Evolutionary conservation across 2,797 vertebrate species (phyloP), one percentile per base, ranked within the genome.

Genomic region (Alosa sapidissima): DNA sequence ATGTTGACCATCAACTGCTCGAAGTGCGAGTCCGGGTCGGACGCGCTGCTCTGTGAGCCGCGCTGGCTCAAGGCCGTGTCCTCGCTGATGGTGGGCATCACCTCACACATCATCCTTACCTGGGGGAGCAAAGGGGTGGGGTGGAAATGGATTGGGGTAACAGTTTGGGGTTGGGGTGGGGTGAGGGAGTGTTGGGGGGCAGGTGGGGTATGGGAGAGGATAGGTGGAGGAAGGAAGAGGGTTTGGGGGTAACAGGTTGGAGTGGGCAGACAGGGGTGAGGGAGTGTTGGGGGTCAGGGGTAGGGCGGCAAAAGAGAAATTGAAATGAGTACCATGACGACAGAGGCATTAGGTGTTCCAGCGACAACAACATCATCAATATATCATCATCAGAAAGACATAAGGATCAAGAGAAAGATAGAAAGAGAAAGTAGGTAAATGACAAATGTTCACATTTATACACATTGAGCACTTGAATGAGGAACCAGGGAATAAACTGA

Each of bases 1-100:
- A 99, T 99, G 92, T 99, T 99, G 89, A 99, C 98, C 98, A 99
- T 99, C 92, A 99, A 94, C 94, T 99, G 98, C 94, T 99, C 98
- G 87, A 99, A 99, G 92, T 99, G 97, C 54, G 98, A 98, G 94
- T 99, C 98, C 0, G 98, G 98, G 96, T 99, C 98, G 0, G 97
- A 98, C 93, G 96, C 93, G 11, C 98, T 96, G 94, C 98, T 98
- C 92, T 99, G 98, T 86, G 98, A 99, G 94, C 98, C 98, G 87
- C 98, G 96, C 91, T 98, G 98, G 91, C 96, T 98, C 96, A 98
- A 96, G 55, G 98, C 97, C 92, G 98, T 98, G 96, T 99, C 98
- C 96, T 99, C 98, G 0, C 97, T 99, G 93, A 97, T 97, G 84
- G 97, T 97, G 89, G 97, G 97, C 97, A 97, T 97, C 94, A 97